Evolutionary conservation across 2,113 vertebrate genomes (phyloP).

Genomic region (Urocolius indicus): DNA sequence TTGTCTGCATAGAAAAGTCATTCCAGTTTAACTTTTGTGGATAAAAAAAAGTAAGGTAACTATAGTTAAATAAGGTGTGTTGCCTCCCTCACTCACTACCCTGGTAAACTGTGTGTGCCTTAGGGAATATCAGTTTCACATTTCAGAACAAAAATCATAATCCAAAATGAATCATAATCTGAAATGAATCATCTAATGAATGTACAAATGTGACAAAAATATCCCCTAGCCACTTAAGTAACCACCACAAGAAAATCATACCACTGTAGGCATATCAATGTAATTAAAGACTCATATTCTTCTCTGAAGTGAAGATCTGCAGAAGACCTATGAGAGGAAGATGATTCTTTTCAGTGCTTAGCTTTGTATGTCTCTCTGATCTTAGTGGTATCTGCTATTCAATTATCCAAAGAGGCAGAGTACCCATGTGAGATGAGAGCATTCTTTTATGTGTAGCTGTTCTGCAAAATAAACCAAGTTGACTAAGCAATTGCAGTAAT

Average conservation of each 20-base stretch:
- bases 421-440: background rate
- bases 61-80: background rate
- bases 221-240: no score
- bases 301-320: background rate
- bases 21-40: background rate
- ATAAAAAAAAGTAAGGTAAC: background rate
- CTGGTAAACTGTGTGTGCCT: background rate
- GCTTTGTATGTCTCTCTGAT: background rate
- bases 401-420: background rate
- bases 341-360: background rate
- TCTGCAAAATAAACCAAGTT: background rate
- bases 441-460: background rate
- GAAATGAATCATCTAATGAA: background rate
- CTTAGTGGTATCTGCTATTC: background rate
- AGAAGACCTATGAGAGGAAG: background rate
- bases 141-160: background rate
- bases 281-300: background rate
- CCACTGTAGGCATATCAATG: background rate
- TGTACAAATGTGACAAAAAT: background rate
- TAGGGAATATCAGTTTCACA: background rate
- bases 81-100: fast-evolving
- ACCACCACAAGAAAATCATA: background rate
- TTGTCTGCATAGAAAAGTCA: background rate
- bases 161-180: no score
- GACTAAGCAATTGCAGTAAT: background rate